A percentile compares a stretch with the other conserved stretches of the same genome.
Evolutionary conservation across 2,888 invertebrate species (phyloP).

Genomic region (Phaonia tiefii): DNA sequence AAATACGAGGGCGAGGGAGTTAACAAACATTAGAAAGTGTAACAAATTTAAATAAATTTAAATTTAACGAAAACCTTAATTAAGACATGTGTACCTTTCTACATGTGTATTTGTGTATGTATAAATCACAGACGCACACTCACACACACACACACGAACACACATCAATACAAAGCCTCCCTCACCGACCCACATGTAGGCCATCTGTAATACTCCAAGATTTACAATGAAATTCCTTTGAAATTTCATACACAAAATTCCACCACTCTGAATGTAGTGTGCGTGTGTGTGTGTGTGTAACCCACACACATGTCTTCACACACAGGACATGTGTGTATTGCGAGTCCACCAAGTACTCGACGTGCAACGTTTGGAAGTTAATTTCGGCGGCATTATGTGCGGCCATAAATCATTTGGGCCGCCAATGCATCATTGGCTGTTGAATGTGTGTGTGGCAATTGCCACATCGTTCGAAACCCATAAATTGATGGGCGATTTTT

Average conservation of each 20-base stretch:
- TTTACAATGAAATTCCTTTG: conserved; percentile 14
- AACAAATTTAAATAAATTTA: conserved; percentile 33
- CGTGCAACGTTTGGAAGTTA: conserved; percentile 7
- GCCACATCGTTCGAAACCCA: too few relatives aligned
- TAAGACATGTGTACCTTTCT: not conserved
- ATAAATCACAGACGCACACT: not conserved
- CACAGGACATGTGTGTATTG: too few relatives aligned
- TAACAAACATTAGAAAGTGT: conserved; percentile 39
- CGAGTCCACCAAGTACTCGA: not conserved
- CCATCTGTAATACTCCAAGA: not conserved
- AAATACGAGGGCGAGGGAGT: not conserved
- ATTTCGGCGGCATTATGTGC: conserved; percentile 59
- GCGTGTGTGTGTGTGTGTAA: too few relatives aligned
- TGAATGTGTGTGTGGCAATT: not conserved
- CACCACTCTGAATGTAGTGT: not conserved
- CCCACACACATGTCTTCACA: too few relatives aligned
- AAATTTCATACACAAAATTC: not conserved
- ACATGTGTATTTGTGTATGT: conserved; percentile 19
- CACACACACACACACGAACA: not conserved
- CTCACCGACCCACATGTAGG: not conserved
- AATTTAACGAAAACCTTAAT: conserved; percentile 34
- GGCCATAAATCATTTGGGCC: conserved; percentile 59
- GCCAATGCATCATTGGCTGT: conserved; percentile 28
- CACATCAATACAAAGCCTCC: not conserved
- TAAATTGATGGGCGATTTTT: too few relatives aligned